Evolutionary conservation across 1,140 invertebrate genomes (phyloP), one percentile per base, ranked within the genome.

Genomic region (Solen grandis): DNA sequence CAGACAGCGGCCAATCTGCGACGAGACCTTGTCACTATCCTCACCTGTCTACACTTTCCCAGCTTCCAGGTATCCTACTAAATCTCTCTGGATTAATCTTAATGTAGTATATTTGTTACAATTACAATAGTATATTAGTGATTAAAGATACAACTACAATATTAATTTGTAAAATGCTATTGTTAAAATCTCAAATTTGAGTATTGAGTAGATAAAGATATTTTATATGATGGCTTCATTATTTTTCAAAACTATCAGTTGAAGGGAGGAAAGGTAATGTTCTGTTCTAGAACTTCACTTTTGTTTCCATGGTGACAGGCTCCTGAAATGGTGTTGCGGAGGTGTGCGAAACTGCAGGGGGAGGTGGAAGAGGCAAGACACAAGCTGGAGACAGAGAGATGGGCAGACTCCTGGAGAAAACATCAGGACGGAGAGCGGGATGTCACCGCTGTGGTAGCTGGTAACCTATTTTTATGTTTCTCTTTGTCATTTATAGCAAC

Each of bases 51-150:
- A 1, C 55, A 77, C 8, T 77, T 77, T 46, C 62, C 46, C 27
- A 68, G 52, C 14, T 77, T 77, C 19, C 74, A 77, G 74, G 74
- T 77, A 59, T 3, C n/a, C n/a, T n/a, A n/a, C n/a, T n/a, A n/a
- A n/a, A n/a, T n/a, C n/a, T n/a, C n/a, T n/a, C n/a, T n/a, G n/a
- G n/a, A n/a, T n/a, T n/a, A n/a, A n/a, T n/a, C n/a, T n/a, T n/a
- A n/a, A n/a, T n/a, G n/a, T n/a, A n/a, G n/a, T n/a, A n/a, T n/a
- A n/a, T n/a, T n/a, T n/a, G n/a, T n/a, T n/a, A n/a, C n/a, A n/a
- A n/a, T n/a, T n/a, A n/a, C n/a, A n/a, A n/a, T n/a, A n/a, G n/a
- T n/a, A n/a, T n/a, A n/a, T n/a, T n/a, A n/a, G n/a, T n/a, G n/a
- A n/a, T n/a, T n/a, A n/a, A n/a, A n/a, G n/a, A n/a, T n/a, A n/a